phyloP scores from a whole-genome alignment of 2,888 invertebrate species.

The Neoaliturus tenellus region DNA sequence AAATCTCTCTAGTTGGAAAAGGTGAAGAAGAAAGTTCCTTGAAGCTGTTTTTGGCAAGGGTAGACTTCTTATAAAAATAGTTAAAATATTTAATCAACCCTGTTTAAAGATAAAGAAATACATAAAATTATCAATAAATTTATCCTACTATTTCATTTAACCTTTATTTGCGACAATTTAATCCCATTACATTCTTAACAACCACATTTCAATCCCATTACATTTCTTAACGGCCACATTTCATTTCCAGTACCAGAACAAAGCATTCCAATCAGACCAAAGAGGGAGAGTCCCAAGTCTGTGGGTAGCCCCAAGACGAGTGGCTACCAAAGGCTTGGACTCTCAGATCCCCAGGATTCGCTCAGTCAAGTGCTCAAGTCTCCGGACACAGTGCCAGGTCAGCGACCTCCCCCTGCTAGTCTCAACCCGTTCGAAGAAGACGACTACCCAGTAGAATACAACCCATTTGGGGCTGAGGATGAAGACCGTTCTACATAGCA shows the following conservation, averaged over 20 bases:
- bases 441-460: constrained; percentile 50
- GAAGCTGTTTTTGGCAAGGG: background rate
- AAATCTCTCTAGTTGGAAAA: too few species aligned
- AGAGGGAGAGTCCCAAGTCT: constrained; percentile 1
- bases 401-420: constrained; percentile 21
- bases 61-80: background rate
- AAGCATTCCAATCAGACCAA: constrained; percentile 14
- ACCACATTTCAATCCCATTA: background rate
- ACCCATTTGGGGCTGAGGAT: constrained; percentile 63
- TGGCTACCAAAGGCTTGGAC: background rate
- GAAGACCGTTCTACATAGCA: constrained; percentile 31
- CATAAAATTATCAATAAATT: too few species aligned
- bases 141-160: too few species aligned
- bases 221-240: background rate
- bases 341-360: background rate
- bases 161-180: too few species aligned
- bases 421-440: constrained; percentile 65
- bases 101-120: too few species aligned
- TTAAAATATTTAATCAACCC: background rate
- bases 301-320: constrained; percentile 1
- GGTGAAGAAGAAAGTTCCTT: too few species aligned
- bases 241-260: background rate
- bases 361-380: constrained; percentile 6
- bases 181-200: background rate
- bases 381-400: constrained; percentile 26